Evolutionary conservation across 2,797 vertebrate species (phyloP).

Genomic region (Xiphophorus birchmanni): DNA sequence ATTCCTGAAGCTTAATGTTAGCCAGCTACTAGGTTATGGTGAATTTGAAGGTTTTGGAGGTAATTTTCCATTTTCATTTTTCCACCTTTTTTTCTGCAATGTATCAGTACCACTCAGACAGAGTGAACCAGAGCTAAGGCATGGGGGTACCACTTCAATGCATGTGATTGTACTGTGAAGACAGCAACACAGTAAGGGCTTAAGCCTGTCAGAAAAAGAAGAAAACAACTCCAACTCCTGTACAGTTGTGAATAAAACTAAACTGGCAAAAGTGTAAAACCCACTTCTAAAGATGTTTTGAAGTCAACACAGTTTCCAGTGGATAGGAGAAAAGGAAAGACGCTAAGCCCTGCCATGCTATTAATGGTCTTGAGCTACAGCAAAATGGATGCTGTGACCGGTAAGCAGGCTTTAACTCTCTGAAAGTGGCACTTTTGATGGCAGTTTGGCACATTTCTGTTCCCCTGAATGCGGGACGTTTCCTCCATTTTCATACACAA

Average conservation of each 20-base stretch:
- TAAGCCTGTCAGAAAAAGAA: neutral
- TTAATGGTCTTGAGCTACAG: conserved; percentile 54
- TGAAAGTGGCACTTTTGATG: conserved; percentile 66
- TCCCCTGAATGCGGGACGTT: conserved; percentile 59
- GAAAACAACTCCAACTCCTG: neutral
- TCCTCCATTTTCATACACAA: conserved; percentile 60
- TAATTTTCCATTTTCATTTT: too few species aligned
- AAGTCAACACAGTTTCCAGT: conserved; percentile 64
- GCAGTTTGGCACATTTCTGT: conserved; percentile 51
- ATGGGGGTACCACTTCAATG: too few species aligned
- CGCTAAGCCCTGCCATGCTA: conserved; percentile 42
- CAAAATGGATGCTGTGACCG: conserved; percentile 55
- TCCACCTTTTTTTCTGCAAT: too few species aligned
- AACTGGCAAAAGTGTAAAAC: conserved; percentile 35
- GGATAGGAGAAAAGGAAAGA: conserved; percentile 60
- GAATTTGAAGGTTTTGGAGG: too few species aligned
- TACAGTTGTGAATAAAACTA: conserved; percentile 10
- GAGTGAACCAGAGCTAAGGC: too few species aligned
- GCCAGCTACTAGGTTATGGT: too few species aligned
- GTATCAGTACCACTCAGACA: too few species aligned
- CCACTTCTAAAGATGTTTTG: conserved; percentile 48
- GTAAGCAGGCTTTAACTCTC: conserved; percentile 61
- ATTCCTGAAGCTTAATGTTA: too few species aligned
- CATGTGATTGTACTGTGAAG: neutral
- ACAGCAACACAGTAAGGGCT: neutral